Evolutionary conservation across 2,113 vertebrate species (phyloP).

Genomic region (Archilochus colubris): DNA sequence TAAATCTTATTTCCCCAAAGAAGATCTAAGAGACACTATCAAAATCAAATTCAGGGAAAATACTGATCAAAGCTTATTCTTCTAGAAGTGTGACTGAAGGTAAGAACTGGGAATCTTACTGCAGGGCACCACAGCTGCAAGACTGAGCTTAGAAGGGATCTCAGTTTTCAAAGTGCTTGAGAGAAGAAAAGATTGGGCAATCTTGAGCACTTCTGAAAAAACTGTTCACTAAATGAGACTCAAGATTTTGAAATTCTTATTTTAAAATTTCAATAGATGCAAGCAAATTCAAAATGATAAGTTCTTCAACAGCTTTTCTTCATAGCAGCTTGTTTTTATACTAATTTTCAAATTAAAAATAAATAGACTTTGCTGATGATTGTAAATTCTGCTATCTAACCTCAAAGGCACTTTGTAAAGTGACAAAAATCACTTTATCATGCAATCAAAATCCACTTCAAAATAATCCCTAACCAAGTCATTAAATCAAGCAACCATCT

Average conservation of each 20-base stretch:
- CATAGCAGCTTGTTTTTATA: background rate
- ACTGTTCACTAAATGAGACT: background rate
- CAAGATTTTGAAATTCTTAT: background rate
- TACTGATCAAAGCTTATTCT: background rate
- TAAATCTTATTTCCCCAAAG: background rate
- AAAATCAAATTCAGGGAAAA: background rate
- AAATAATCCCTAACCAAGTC: slow-evolving; percentile 6
- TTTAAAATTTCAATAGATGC: background rate
- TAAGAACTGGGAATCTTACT: background rate
- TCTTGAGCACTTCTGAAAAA: background rate
- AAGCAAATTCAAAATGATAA: background rate
- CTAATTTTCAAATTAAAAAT: background rate
- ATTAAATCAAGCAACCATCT: slow-evolving; percentile 12
- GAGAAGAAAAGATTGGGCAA: background rate
- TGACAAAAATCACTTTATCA: background rate
- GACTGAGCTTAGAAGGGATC: background rate
- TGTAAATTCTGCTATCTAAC: background rate
- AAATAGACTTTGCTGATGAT: background rate
- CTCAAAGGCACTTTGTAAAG: background rate
- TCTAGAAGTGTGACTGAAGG: background rate
- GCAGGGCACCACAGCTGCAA: background rate
- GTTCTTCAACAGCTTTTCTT: background rate
- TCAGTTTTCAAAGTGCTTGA: background rate
- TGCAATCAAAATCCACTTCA: background rate
- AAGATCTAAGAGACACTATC: background rate